phyloP scores from a whole-genome alignment of 2,797 vertebrate genomes.

The Hydrophis major region DNA sequence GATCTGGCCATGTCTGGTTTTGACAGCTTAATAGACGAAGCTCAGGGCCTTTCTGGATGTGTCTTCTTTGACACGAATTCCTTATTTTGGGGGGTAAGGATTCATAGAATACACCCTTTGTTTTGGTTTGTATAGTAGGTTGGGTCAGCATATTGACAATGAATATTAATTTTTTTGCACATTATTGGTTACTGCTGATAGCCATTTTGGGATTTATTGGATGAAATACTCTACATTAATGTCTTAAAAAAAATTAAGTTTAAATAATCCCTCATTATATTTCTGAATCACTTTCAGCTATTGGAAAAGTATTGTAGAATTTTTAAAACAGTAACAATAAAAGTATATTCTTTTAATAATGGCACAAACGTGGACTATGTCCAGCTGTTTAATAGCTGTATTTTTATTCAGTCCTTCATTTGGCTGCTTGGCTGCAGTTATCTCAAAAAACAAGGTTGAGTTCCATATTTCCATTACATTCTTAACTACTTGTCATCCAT shows the following conservation, averaged over 20 bases:
- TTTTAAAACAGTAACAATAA: not conserved
- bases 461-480: not conserved
- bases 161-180: not conserved
- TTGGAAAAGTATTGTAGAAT: not conserved
- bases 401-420: not conserved
- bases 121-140: not conserved
- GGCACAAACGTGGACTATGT: not conserved
- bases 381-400: not conserved
- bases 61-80: not conserved
- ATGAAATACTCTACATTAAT: not conserved
- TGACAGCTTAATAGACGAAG: not conserved
- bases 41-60: not conserved
- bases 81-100: not conserved
- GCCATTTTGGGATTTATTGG: not conserved
- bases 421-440: not conserved
- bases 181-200: not conserved
- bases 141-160: not conserved
- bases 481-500: not conserved
- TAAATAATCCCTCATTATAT: too few species aligned
- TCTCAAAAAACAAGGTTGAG: not conserved
- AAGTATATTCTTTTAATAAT: not conserved
- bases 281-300: not conserved
- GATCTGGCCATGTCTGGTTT: not conserved
- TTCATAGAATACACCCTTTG: not conserved
- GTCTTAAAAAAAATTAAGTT: not conserved